A percentile compares a stretch with the other conserved stretches of the same genome.
Evolutionary conservation across 2,113 vertebrate genomes (phyloP).

Genomic region (Hypanus sabinus): DNA sequence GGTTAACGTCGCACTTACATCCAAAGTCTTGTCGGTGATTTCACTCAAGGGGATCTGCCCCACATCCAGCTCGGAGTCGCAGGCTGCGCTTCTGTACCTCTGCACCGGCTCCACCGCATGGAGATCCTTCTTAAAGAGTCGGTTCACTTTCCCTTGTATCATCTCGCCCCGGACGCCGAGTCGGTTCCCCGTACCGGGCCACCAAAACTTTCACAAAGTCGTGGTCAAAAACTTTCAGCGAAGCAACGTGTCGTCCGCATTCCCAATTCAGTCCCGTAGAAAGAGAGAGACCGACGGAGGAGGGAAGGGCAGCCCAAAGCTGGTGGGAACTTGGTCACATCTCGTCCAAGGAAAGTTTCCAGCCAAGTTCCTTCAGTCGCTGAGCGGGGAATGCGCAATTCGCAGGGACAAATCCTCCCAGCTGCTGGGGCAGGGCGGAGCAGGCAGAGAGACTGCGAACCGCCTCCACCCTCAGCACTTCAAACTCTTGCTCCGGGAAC

Average conservation of each 20-base stretch:
- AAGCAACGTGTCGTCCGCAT: background rate
- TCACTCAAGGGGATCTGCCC: background rate
- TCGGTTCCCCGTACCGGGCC: too few species aligned
- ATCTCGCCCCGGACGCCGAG: background rate
- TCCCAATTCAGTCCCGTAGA: too few species aligned
- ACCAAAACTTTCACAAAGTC: background rate
- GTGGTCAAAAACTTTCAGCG: background rate
- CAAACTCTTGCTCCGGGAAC: too few species aligned
- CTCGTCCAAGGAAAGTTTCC: background rate
- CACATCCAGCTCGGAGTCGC: background rate
- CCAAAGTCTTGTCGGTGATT: background rate
- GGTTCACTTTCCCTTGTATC: conserved; percentile 25
- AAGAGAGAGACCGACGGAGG: too few species aligned
- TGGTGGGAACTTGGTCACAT: too few species aligned
- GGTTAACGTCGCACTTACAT: background rate
- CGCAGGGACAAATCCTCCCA: background rate
- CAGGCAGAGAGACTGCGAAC: too few species aligned
- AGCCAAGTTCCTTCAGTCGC: background rate
- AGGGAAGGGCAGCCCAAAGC: too few species aligned
- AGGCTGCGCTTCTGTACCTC: background rate
- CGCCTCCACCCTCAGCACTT: too few species aligned
- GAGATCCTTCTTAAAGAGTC: conserved; percentile 14
- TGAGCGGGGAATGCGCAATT: background rate
- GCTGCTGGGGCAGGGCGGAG: background rate
- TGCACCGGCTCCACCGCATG: background rate